Evolutionary conservation across 2,113 vertebrate genomes (phyloP).

Genomic region (Chamaetylas fuelleborni): DNA sequence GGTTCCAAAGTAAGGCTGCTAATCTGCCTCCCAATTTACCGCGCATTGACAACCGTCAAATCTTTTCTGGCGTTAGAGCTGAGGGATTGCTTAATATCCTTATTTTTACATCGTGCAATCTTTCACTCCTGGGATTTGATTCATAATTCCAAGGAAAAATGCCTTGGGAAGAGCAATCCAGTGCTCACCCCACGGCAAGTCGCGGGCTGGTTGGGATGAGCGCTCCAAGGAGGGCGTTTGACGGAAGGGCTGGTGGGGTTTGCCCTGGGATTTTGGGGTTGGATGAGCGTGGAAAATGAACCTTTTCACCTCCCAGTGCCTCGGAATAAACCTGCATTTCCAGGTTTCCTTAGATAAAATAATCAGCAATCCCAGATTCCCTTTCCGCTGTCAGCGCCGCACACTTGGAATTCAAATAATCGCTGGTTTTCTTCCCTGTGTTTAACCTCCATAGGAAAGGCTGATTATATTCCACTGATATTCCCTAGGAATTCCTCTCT

Average conservation of each 20-base stretch:
- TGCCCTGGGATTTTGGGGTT: rapidly evolving
- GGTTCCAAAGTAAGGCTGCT: conserved; percentile 71
- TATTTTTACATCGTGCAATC: rapidly evolving
- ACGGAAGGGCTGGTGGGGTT: rapidly evolving
- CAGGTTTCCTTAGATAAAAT: not conserved
- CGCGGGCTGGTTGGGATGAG: not conserved
- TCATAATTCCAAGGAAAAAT: not conserved
- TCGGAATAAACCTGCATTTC: not conserved
- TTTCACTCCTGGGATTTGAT: not conserved
- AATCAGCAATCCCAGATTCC: rapidly evolving
- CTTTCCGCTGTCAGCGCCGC: rapidly evolving
- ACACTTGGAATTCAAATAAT: not conserved
- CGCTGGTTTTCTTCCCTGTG: not conserved
- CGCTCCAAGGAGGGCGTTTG: not conserved
- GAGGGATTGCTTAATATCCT: not conserved
- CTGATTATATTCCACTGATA: not conserved
- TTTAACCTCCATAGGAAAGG: not conserved
- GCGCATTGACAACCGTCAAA: conserved; percentile 46
- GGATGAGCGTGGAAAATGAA: rapidly evolving
- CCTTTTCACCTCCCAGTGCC: not conserved
- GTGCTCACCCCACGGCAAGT: rapidly evolving
- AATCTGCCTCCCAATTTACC: conserved; percentile 67
- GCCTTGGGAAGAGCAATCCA: rapidly evolving
- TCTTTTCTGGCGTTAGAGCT: not conserved
- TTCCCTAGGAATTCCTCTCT: not conserved